Conservation (phyloP, 1,140 invertebrate species). For the Potamilus streckersoni region DNA sequence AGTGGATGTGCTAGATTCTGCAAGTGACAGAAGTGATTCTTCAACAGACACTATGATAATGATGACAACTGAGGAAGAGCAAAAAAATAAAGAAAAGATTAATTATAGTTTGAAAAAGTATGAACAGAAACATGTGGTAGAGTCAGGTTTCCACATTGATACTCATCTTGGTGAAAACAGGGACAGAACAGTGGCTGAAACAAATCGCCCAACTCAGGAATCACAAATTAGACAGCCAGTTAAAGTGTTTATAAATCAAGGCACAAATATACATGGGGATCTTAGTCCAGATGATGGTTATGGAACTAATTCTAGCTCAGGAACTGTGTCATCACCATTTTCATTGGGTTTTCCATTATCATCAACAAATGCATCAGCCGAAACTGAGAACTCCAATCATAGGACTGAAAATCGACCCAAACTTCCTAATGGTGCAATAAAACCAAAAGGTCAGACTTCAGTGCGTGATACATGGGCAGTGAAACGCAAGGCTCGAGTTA, state of each 20-base stretch:
- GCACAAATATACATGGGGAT: constrained; percentile 21
- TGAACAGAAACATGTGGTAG: constrained; percentile 5
- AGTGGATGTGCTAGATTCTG: constrained; percentile 44
- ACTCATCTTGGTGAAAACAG: constrained; percentile 12
- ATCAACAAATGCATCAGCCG: constrained; percentile 1
- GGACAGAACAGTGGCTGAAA: constrained; percentile 11
- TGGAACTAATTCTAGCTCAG: constrained; percentile 48
- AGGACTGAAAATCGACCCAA: constrained; percentile 17
- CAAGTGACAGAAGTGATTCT: constrained; percentile 48
- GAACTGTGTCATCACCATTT: constrained; percentile 49
- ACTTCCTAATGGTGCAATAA: constrained; percentile 35
- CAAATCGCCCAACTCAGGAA: constrained; percentile 11
- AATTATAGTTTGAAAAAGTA: constrained; percentile 42
- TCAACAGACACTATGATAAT: constrained; percentile 59
- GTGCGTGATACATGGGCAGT: constrained; percentile 43
- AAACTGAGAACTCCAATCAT: constrained; percentile 19
- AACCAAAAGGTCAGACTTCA: constrained; percentile 18
- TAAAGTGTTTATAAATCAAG: constrained; percentile 17
- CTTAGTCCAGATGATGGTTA: constrained; percentile 49
- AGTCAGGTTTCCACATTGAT: too few relatives aligned
- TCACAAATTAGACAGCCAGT: constrained; percentile 1
- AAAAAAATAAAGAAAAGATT: constrained; percentile 48
- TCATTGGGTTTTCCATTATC: constrained; percentile 40
- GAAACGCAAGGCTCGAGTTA: constrained; percentile 38
- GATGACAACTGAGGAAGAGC: constrained; percentile 57